Evolutionary conservation across 2,113 vertebrate species (phyloP).

Genomic region (Tychaedon coryphoeus): DNA sequence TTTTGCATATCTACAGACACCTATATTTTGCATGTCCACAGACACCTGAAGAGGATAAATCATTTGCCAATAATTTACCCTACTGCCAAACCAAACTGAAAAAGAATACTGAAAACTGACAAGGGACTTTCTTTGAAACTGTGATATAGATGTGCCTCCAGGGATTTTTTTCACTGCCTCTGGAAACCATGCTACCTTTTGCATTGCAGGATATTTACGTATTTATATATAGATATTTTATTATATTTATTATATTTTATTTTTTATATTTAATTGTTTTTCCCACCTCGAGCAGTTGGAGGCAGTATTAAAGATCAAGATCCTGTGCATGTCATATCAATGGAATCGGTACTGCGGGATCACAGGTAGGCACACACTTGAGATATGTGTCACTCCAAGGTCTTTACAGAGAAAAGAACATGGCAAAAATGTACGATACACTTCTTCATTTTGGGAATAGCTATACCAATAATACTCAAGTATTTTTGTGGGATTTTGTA

Average conservation of each 20-base stretch:
- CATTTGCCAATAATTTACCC: background rate
- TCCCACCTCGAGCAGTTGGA: background rate
- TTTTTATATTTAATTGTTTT: background rate
- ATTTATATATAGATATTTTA: no score
- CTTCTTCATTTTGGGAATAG: background rate
- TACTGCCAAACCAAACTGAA: background rate
- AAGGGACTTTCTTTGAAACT: background rate
- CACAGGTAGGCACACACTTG: background rate
- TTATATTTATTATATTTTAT: no score
- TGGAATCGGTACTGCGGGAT: fast-evolving
- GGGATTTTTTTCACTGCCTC: background rate
- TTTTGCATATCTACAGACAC: background rate
- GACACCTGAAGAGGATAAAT: background rate
- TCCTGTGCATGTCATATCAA: background rate
- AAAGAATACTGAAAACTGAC: background rate
- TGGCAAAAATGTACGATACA: fast-evolving
- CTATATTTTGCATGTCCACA: background rate
- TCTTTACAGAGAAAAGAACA: background rate
- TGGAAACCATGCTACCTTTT: background rate
- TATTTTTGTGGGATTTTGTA: background rate
- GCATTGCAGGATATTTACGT: background rate
- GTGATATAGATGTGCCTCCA: background rate
- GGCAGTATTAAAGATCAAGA: background rate
- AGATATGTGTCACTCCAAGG: background rate
- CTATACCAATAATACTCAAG: background rate